Evolutionary conservation across 2,888 invertebrate genomes (phyloP).

Genomic region (Mimas tiliae): DNA sequence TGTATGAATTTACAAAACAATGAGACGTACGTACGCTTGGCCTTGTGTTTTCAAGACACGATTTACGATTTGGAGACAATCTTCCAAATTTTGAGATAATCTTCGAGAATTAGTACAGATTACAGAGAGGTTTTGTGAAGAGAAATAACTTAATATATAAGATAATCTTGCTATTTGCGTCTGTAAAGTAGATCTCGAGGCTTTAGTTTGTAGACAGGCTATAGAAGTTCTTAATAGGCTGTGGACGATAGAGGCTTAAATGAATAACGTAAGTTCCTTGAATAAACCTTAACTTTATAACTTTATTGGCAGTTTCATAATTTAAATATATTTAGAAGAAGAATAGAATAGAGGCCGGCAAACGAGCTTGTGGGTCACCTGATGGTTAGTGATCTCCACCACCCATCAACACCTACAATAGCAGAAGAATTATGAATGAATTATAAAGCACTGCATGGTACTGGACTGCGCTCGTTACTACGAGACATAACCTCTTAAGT

Average conservation of each 20-base stretch:
- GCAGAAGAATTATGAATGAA: no score
- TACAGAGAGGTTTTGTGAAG: neutral
- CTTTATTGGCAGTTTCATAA: no score
- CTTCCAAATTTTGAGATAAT: neutral
- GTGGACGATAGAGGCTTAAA: neutral
- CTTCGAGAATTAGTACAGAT: neutral
- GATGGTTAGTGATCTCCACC: no score
- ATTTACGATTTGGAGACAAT: neutral
- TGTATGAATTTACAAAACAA: constrained; percentile 28
- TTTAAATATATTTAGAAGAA: no score
- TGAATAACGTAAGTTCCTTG: neutral
- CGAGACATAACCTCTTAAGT: no score
- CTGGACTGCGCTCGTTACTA: no score
- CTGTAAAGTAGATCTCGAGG: neutral
- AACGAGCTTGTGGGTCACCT: no score
- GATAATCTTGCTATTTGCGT: neutral
- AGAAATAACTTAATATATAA: no score
- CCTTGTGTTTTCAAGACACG: constrained; percentile 3
- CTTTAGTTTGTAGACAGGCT: neutral
- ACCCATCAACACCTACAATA: no score
- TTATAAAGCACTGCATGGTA: no score
- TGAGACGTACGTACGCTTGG: constrained; percentile 23
- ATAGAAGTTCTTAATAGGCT: neutral
- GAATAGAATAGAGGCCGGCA: no score
- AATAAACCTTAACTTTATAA: neutral